Evolutionary conservation across 2,888 invertebrate genomes (phyloP), one percentile per base, ranked within the genome.

Genomic region (Aplocera efformata): DNA sequence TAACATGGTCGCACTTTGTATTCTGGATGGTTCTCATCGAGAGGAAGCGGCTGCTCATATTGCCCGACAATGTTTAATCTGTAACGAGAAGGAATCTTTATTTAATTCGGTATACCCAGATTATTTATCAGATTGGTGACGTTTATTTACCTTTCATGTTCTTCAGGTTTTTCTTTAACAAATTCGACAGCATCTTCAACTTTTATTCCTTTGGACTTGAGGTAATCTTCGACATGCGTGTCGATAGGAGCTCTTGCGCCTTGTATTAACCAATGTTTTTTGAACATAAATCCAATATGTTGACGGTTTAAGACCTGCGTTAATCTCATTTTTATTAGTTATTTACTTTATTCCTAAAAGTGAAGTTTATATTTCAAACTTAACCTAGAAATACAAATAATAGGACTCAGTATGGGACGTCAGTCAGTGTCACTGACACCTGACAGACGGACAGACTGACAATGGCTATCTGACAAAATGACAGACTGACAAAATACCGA

Each of bases 211-310:
- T 85, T 78, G 38, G 84, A 72, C 48, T 79, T 72, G 26, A 95
- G 72, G 38, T 80, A 65, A 20, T 84, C 71, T 55, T 91, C 90
- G 1, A 91, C 80, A 0, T 86, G 86, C 1, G 90, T 90, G 33
- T 92, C 89, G 3, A 74, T 48, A 0, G 92, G 81, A 43, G 79
- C 79, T 50, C 91, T 89, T 66, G 90, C 91, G 0, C 93, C 91
- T 76, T 93, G 92, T 1, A 90, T 57, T 50, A 90, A 74, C 96
- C 96, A 96, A 70, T 94, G 91, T 48, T 88, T 90, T 70, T 92
- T 92, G 53, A 93, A 92, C 85, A 92, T 91, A 85, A 93, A 91
- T 28, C 90, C 94, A 54, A 94, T 90, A 67, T 95, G 93, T 61
- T 94, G 94, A 20, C 90, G 85, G 41, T 76, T 88, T 53, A 94